phyloP scores from a whole-genome alignment of 2,797 vertebrate species.

The Gymnopithys bicolor region DNA sequence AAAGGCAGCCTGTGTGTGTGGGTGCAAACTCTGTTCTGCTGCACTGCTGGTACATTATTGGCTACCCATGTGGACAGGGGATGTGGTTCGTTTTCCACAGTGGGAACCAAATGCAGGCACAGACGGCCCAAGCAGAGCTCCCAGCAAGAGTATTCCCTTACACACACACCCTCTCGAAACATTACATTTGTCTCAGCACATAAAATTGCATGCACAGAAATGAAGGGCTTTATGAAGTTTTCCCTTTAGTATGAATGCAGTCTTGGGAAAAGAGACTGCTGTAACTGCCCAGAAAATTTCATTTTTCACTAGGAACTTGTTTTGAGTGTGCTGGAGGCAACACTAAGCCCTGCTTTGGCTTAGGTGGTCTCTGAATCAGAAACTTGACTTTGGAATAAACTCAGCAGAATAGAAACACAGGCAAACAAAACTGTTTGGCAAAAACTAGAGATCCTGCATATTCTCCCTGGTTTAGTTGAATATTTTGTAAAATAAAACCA shows the following conservation, averaged over 20 bases:
- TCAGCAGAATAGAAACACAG: neutral
- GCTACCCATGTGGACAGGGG: neutral
- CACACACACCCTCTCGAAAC: neutral
- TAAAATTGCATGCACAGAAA: slow-evolving; percentile 36
- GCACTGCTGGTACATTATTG: neutral
- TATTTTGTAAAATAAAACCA: slow-evolving; percentile 11
- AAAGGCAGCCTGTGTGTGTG: neutral
- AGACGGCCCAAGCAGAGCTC: neutral
- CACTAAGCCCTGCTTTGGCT: neutral
- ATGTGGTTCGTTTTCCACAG: neutral
- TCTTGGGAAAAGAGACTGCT: neutral
- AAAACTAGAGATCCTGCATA: neutral
- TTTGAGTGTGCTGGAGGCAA: slow-evolving; percentile 1
- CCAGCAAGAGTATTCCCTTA: neutral
- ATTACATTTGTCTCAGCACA: slow-evolving; percentile 34
- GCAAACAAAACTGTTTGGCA: neutral
- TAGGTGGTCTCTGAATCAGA: slow-evolving; percentile 17
- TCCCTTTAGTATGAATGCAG: neutral
- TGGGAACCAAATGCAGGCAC: neutral
- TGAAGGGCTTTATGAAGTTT: slow-evolving; percentile 4
- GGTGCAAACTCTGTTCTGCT: neutral
- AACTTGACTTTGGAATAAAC: neutral
- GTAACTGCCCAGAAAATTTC: slow-evolving; percentile 11
- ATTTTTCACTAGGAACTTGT: slow-evolving; percentile 8
- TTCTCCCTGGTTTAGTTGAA: neutral